Base-by-base conservation (phyloP, 1,140 invertebrate genomes). In the Conopomorpha cramerella region DNA sequence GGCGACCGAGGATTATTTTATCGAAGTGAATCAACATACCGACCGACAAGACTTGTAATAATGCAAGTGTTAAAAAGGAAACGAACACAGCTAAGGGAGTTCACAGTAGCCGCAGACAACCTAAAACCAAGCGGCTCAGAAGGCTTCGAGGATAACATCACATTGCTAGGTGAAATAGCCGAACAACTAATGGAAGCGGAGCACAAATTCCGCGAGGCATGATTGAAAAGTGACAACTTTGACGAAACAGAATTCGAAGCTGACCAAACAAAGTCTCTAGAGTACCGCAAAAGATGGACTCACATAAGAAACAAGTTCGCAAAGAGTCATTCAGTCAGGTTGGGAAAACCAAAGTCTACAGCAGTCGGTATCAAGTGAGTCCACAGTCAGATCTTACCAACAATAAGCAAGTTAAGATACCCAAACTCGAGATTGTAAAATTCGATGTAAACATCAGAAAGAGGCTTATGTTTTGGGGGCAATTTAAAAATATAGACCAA, bases 391-490 rank as follows among this genome's bases (percentile, higher is more conserved):
- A n/a, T n/a, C n/a, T n/a, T n/a, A n/a, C n/a, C n/a, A 7, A 1
- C 8, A 14, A 34, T 10, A 14, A 18, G n/a, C 8, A 17, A 4
- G 8, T 40, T 19, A 57, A 50, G 34, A 29, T 60, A 28, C 49
- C 64, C 11, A 57, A 49, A 34, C 41, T 66, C 8, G 50, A 67
- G 33, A 27, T 67, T 1, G 33, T 27, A 18, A 61, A 57, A 16
- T 72, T 67, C 36, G 35, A 39, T 8, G 63, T 64, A 6, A 35
- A 64, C 6, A 25, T 65, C 0, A 51, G 43, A 37, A 52, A 67
- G 1, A 70, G 67, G 65, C 29, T 74, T 6, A 26, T 35, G 2
- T 76, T 68, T 41, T 73, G 62, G 61, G 41, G 45, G 10, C 51
- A 51, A 38, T 71, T 71, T 32, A 48, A 51, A 19, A 53, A 55